Percentiles rank a stretch among this genome's conserved stretches.
Evolutionary conservation across 2,797 vertebrate species (phyloP).

Genomic region (Hippoglossus hippoglossus): DNA sequence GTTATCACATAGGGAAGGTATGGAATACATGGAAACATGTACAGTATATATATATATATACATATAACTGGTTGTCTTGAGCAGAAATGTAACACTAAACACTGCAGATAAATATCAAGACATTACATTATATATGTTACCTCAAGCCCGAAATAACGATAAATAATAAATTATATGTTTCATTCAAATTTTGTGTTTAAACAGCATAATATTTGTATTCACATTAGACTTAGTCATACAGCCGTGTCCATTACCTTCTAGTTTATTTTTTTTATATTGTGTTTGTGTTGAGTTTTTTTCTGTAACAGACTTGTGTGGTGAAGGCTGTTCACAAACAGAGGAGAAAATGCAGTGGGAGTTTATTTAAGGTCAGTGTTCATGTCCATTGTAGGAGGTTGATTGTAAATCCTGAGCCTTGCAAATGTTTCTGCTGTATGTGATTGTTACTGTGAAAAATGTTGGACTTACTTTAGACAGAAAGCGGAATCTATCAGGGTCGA

Average conservation of each 20-base stretch:
- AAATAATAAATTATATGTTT: too few species aligned
- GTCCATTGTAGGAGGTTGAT: slow-evolving; percentile 47
- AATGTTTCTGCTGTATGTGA: not conserved
- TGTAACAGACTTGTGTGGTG: slow-evolving; percentile 32
- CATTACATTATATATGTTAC: too few species aligned
- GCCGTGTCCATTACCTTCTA: too few species aligned
- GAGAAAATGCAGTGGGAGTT: slow-evolving; percentile 31
- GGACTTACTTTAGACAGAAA: not conserved
- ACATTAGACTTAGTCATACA: too few species aligned
- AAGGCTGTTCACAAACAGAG: slow-evolving; percentile 51
- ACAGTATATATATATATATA: too few species aligned
- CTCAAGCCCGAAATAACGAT: too few species aligned
- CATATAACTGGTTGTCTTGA: slow-evolving; percentile 19
- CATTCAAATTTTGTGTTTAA: too few species aligned
- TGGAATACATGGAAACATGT: too few species aligned
- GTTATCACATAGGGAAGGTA: too few species aligned
- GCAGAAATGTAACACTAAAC: too few species aligned
- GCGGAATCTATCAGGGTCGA: not conserved
- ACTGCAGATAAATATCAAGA: too few species aligned
- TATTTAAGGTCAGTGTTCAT: slow-evolving; percentile 53
- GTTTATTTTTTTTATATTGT: slow-evolving; percentile 40
- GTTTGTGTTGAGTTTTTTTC: slow-evolving; percentile 43
- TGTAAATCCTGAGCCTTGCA: slow-evolving; percentile 6
- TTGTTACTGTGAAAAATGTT: not conserved
- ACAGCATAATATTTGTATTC: too few species aligned